Evolutionary conservation across 2,113 vertebrate species (phyloP).

Genomic region (Haplochromis burtoni): DNA sequence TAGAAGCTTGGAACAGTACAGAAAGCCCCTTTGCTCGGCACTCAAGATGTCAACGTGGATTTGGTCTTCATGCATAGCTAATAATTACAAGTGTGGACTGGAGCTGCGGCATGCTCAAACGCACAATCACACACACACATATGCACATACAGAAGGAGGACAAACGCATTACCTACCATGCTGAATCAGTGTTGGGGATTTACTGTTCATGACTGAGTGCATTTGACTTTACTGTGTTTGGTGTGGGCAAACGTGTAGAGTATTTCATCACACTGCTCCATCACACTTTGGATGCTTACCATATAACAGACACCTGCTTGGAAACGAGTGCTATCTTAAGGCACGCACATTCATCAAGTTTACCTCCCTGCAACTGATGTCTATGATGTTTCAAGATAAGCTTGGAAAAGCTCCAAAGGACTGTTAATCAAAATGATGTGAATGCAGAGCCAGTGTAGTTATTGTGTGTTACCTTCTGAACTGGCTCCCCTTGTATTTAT

Average conservation of each 20-base stretch:
- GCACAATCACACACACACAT: not conserved
- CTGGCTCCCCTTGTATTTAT: conserved; percentile 29
- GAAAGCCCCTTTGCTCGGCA: conserved; percentile 56
- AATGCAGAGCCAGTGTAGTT: conserved; percentile 16
- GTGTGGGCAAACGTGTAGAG: conserved; percentile 9
- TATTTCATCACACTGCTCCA: conserved; percentile 28
- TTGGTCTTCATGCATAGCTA: conserved; percentile 70
- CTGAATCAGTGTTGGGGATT: conserved; percentile 30
- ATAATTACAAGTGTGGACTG: conserved; percentile 61
- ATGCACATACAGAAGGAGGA: not conserved
- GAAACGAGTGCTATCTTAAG: conserved; percentile 38
- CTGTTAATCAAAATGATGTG: conserved; percentile 56
- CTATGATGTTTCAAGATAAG: conserved; percentile 55
- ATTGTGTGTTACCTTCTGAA: conserved; percentile 42
- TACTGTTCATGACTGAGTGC: conserved; percentile 26
- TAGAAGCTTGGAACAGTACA: conserved; percentile 34
- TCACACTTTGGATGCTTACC: conserved; percentile 31
- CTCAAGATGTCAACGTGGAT: conserved; percentile 68
- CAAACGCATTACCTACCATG: conserved; percentile 16
- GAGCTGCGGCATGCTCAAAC: conserved; percentile 2
- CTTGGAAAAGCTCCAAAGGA: conserved; percentile 50
- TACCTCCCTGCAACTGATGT: conserved; percentile 53
- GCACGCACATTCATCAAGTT: conserved; percentile 45
- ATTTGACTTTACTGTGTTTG: conserved; percentile 33
- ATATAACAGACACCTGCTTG: conserved; percentile 35